phyloP scores from a whole-genome alignment of 2,888 invertebrate genomes.

The Eilema depressum region DNA sequence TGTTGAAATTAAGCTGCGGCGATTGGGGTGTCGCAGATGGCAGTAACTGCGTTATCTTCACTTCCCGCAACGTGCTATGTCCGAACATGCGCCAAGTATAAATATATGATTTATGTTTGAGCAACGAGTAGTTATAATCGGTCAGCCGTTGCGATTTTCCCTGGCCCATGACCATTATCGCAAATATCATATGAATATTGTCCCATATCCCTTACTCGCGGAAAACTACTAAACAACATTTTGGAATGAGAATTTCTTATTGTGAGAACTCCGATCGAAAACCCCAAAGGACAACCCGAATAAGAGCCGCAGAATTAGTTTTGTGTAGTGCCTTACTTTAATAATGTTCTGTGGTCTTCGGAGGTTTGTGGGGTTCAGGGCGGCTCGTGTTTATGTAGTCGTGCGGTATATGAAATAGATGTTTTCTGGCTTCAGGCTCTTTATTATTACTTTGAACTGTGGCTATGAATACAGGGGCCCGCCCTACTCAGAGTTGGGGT shows the following conservation, averaged over 20 bases:
- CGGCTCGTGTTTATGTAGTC: conserved; percentile 76
- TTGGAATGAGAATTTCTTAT: conserved; percentile 62
- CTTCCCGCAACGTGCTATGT: conserved; percentile 53
- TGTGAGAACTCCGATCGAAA: conserved; percentile 62
- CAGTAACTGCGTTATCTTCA: conserved; percentile 74
- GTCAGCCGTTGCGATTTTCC: conserved; percentile 66
- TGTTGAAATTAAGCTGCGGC: conserved; percentile 79
- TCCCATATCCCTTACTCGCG: conserved; percentile 54
- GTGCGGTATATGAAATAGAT: conserved; percentile 81
- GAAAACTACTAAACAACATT: conserved; percentile 56
- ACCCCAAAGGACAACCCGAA: conserved; percentile 72
- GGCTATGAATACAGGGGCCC: conserved; percentile 70
- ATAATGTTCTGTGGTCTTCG: conserved; percentile 80
- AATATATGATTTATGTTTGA: conserved; percentile 80
- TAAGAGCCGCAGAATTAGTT: conserved; percentile 81
- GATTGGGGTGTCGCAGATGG: conserved; percentile 84
- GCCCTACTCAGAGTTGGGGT: conserved; percentile 68
- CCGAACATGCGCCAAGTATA: conserved; percentile 75
- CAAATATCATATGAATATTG: conserved; percentile 63
- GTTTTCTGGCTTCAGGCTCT: conserved; percentile 86
- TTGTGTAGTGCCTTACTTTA: conserved; percentile 80
- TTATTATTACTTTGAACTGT: conserved; percentile 84
- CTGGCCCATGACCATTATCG: conserved; percentile 67
- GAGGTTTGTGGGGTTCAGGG: conserved; percentile 77
- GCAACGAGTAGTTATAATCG: conserved; percentile 58